A percentile compares a stretch with the other conserved stretches of the same genome.
Conservation (phyloP, 2,113 vertebrate species). For the Carollia perspicillata region DNA sequence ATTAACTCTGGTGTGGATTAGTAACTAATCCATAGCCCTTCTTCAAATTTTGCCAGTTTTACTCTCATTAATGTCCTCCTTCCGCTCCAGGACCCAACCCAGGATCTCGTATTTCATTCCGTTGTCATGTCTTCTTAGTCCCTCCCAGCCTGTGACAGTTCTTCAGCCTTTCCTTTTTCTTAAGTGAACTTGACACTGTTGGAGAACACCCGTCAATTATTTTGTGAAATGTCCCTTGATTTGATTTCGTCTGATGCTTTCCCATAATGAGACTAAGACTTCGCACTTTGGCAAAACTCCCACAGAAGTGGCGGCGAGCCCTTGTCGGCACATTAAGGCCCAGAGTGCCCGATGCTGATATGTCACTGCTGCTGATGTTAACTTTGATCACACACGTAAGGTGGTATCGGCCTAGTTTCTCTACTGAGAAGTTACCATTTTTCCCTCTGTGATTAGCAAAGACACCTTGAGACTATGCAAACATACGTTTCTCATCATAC, state of each 20-base stretch:
- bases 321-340: background rate
- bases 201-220: background rate
- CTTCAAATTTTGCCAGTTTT: conserved; percentile 1
- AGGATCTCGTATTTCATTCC: background rate
- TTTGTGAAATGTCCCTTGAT: background rate
- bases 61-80: background rate
- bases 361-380: background rate
- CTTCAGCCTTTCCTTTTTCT: background rate
- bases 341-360: background rate
- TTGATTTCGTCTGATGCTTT: background rate
- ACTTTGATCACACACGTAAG: background rate
- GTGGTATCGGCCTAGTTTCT: background rate
- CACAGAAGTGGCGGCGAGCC: background rate
- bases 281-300: background rate
- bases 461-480: background rate
- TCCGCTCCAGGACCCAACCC: background rate
- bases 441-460: conserved; percentile 30
- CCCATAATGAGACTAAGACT: background rate
- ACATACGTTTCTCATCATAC: background rate
- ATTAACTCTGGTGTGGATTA: background rate
- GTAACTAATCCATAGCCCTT: background rate
- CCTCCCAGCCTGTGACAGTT: background rate
- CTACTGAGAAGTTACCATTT: background rate
- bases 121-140: background rate
- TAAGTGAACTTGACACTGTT: background rate